Evolutionary conservation across 2,113 vertebrate species (phyloP).

Genomic region (Alosa alosa): DNA sequence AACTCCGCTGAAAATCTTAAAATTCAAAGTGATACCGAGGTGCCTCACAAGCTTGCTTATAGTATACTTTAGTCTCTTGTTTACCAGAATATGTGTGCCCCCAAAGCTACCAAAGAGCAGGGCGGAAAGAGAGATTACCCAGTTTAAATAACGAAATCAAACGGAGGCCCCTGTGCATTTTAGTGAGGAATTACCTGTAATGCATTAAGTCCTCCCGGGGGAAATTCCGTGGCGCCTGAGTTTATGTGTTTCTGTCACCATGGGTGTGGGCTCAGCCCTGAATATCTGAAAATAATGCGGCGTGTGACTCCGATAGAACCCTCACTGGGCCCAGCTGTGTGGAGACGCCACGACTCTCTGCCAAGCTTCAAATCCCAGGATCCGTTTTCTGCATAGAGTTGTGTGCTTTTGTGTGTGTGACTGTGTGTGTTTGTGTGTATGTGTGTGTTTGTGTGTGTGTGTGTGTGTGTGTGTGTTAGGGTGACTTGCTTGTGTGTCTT

Average conservation of each 20-base stretch:
- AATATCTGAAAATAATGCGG: background rate
- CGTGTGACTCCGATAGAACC: background rate
- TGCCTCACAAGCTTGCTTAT: background rate
- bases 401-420: constrained; percentile 27
- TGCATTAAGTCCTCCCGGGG: constrained; percentile 5
- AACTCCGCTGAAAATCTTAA: background rate
- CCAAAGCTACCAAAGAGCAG: background rate
- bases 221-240: background rate
- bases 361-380: constrained; percentile 13
- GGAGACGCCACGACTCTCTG: background rate
- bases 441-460: constrained; percentile 22
- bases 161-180: constrained; percentile 1
- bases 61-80: background rate
- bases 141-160: constrained; percentile 18
- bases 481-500: constrained; percentile 37
- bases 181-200: constrained; percentile 18
- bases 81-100: background rate
- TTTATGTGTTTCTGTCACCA: background rate
- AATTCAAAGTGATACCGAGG: background rate
- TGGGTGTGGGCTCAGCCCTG: background rate
- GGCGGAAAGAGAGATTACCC: constrained; percentile 1
- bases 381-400: background rate
- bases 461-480: constrained; percentile 34
- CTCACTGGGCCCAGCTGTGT: constrained; percentile 9
- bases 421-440: background rate